phyloP scores from a whole-genome alignment of 2,113 vertebrate species.

The Salvator merianae region DNA sequence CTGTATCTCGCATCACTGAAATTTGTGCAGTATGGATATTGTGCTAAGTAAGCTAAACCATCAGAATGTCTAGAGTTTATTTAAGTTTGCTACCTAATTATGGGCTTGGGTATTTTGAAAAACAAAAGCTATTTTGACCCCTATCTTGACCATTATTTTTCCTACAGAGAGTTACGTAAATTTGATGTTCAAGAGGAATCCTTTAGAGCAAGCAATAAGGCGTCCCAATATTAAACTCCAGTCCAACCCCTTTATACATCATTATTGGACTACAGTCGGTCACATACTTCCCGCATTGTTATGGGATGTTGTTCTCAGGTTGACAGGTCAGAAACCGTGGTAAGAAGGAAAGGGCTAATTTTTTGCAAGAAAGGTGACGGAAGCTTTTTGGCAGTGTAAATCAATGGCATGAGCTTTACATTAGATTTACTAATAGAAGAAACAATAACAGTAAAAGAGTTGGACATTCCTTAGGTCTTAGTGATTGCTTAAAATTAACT shows the following conservation, averaged over 20 bases:
- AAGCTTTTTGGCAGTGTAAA: constrained; percentile 64
- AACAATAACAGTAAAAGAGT: constrained; percentile 65
- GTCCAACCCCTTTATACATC: constrained; percentile 81
- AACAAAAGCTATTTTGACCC: constrained; percentile 69
- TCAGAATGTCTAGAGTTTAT: constrained; percentile 46
- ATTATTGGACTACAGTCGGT: constrained; percentile 80
- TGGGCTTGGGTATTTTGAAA: constrained; percentile 46
- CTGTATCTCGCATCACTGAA: constrained; percentile 58
- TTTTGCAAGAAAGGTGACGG: constrained; percentile 71
- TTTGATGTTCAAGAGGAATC: constrained; percentile 84
- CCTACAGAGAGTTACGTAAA: constrained; percentile 84
- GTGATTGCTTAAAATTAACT: constrained; percentile 25
- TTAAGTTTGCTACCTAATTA: constrained; percentile 57
- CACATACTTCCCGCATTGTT: constrained; percentile 83
- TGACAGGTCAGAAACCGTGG: constrained; percentile 88
- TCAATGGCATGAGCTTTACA: constrained; percentile 70
- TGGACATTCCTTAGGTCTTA: constrained; percentile 53
- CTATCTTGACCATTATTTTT: constrained; percentile 79
- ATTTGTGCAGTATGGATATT: constrained; percentile 54
- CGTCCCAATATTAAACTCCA: constrained; percentile 79
- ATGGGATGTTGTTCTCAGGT: constrained; percentile 84
- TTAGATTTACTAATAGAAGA: constrained; percentile 64
- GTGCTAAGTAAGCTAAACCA: constrained; percentile 52
- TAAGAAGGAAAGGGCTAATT: constrained; percentile 83
- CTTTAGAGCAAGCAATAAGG: constrained; percentile 86